Evolutionary conservation across 2,888 invertebrate species (phyloP), one percentile per base, ranked within the genome.

Genomic region (Lottia scabra): DNA sequence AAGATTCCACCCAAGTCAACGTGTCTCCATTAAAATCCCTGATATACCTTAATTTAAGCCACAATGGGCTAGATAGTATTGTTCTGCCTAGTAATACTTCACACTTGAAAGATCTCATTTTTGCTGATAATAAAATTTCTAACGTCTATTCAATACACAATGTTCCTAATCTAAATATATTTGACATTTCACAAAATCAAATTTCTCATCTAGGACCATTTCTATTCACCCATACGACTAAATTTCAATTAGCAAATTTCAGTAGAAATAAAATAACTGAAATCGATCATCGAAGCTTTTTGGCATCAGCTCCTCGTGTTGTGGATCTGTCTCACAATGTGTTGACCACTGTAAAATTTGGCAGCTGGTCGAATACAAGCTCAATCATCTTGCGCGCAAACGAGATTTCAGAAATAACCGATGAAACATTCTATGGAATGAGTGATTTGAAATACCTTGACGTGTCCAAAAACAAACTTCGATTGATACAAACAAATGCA

Each of bases 311-410:
- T 15, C 84, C 85, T 4, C 76, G 80, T 12, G 27, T 78, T 23
- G 74, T 88, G 27, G 85, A 88, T 69, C 74, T 88, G 30, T 86
- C 87, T 0, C 68, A 80, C 45, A 88, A 88, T 73, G 72, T 75
- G 19, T 69, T 88, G 6, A 76, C 67, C 6, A 65, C 63, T n/a
- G 69, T 87, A 0, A 72, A 76, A 26, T 78, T 82, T 77, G 80
- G 76, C 46, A 85, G 85, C 27, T 87, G 87, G 87, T 75, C 76
- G 13, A 67, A 80, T 43, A 72, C 83, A 0, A 70, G 76, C 13
- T 65, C 76, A 62, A 46, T 72, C 15, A 23, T 82, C 70, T 79
- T 88, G 10, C 72, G 78, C 30, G 71, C 79, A 56, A 88, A 88
- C 77, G 63, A 38, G 8, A 80, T 88, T 15, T 70, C 70, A 8